A percentile compares a stretch with the other conserved stretches of the same genome.
Evolutionary conservation across 2,888 invertebrate species (phyloP).

Genomic region (Drosophila algonquin): DNA sequence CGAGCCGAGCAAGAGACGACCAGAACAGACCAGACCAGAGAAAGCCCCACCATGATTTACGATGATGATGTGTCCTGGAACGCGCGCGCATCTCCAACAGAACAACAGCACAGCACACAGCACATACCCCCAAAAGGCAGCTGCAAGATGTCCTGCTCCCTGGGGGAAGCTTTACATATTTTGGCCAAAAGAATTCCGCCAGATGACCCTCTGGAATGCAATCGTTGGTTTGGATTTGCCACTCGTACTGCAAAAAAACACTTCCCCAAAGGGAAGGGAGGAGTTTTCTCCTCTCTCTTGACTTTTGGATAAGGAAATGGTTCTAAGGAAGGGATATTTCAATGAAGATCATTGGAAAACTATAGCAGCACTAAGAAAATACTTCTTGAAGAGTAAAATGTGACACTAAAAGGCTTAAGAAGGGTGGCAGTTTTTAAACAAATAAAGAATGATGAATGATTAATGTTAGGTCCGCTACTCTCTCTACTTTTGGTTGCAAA

Average conservation of each 20-base stretch:
- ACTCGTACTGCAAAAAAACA: not conserved
- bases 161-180: constrained; percentile 36
- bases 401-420: too few species aligned
- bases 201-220: constrained; percentile 41
- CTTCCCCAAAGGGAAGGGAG: too few species aligned
- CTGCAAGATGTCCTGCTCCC: constrained; percentile 35
- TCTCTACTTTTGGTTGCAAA: too few species aligned
- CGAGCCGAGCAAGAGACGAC: constrained; percentile 35
- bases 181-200: constrained; percentile 34
- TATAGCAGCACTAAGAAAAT: too few species aligned
- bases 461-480: too few species aligned
- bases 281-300: too few species aligned
- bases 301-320: too few species aligned
- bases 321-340: too few species aligned
- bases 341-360: too few species aligned
- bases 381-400: too few species aligned
- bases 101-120: constrained; percentile 41
- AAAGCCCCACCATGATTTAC: constrained; percentile 77
- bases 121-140: constrained; percentile 4
- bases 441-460: too few species aligned
- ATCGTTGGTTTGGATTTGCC: constrained; percentile 29
- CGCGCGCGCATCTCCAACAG: constrained; percentile 55
- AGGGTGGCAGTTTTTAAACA: too few species aligned
- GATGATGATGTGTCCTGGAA: constrained; percentile 75
- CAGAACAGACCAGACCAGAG: constrained; percentile 15